phyloP scores from a whole-genome alignment of 2,888 invertebrate genomes.

The Drosophila stalkeri region DNA sequence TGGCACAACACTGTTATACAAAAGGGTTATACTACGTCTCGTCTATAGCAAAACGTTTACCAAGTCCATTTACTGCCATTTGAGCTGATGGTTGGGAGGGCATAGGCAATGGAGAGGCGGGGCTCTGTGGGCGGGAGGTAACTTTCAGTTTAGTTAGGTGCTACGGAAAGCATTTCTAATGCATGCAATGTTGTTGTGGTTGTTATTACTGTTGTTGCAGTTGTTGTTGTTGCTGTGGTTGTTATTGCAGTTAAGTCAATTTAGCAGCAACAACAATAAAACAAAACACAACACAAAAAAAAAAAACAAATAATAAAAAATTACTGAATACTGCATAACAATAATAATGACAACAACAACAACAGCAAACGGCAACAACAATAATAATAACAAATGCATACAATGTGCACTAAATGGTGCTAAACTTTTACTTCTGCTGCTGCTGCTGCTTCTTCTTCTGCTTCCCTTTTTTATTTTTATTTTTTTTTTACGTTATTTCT shows the following conservation, averaged over 20 bases:
- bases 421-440: slow-evolving; percentile 56
- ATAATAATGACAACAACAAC: slow-evolving; percentile 30
- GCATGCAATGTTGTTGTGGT: slow-evolving; percentile 61
- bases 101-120: background rate
- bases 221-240: slow-evolving; percentile 6
- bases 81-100: slow-evolving; percentile 1
- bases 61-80: slow-evolving; percentile 58
- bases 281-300: slow-evolving; percentile 32
- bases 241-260: slow-evolving; percentile 70
- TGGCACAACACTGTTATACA: slow-evolving; percentile 14
- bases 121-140: background rate
- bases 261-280: slow-evolving; percentile 49
- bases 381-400: slow-evolving; percentile 49
- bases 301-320: too few relatives aligned
- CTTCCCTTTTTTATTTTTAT: background rate
- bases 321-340: slow-evolving; percentile 20
- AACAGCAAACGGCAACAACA: slow-evolving; percentile 25
- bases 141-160: slow-evolving; percentile 44
- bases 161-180: slow-evolving; percentile 69
- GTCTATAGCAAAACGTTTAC: slow-evolving; percentile 63
- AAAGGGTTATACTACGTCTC: slow-evolving; percentile 54
- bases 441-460: slow-evolving; percentile 27
- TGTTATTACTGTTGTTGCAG: slow-evolving; percentile 21
- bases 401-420: slow-evolving; percentile 74
- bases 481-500: background rate